Evolutionary conservation across 1,140 invertebrate genomes (phyloP), one percentile per base, ranked within the genome.

Genomic region (Dolichoris vasculosae): DNA sequence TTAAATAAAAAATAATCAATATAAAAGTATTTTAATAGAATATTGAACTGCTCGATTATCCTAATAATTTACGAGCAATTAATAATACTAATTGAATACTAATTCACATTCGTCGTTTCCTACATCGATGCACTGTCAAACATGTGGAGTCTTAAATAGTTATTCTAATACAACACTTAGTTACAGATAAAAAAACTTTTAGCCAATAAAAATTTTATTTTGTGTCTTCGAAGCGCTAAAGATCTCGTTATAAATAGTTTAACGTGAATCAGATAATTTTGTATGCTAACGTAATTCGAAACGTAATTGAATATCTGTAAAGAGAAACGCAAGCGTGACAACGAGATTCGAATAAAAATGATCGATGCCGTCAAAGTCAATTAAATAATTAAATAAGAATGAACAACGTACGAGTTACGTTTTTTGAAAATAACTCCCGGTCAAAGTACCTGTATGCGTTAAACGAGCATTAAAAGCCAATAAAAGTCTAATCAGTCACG

Each of bases 401-500:
- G 67, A 38, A 40, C 3, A 17, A 2, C n/a, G 20, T 67, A 59
- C 7, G 55, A 26, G 55, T 26, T 20, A 2, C 6, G 23, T 6
- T 77, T 77, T 35, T 55, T 23, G 26, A 77, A 26, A 77, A 51
- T 51, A 51, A 77, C 43, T 48, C 46, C 11, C 23, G 30, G 32
- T 23, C n/a, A 55, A 32, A 77, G 43, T 77, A 51, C n/a, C n/a
- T 13, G 17, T 35, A 64, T 59, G 43, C 71, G 84, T 32, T 87
- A 81, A 83, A 86, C 64, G 76, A 83, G 76, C 85, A 85, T 85
- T 79, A 85, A 85, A 78, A 67, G 69, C 63, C 78, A 76, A 81
- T 85, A 85, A 85, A 76, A 85, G 78, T 80, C 78, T 81, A 85
- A 85, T 81, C 67, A 64, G 84, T 85, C 84, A 85, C 84, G 78